Base-by-base conservation (phyloP, 2,113 vertebrate species). In the Colius striatus region DNA sequence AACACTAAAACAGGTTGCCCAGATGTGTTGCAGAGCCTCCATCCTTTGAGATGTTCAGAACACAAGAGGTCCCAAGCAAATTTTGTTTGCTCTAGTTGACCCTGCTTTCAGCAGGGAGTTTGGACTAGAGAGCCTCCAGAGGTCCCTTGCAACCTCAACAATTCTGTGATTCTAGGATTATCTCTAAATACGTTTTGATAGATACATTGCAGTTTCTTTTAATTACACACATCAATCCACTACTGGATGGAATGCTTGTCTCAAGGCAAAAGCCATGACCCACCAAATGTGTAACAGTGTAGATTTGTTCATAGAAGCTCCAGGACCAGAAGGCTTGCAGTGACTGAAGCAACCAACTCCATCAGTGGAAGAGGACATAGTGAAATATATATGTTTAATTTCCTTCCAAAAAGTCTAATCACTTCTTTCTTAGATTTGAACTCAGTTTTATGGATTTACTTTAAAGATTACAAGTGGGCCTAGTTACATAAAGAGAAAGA, bases 211-310 rank as follows among this genome's bases (percentile, higher is more conserved):
- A 71, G 45, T 57, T 92, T 79, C 32, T 48, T 54, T 72, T 72
- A 34, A 41, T 26, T 47, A 21, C 7, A 48, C 17, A 65, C 34
- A 38, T 29, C 34, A 70, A 20, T 9, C 15, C 15, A 23, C 29
- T 50, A 26, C 30, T 20, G 30, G 34, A 38, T 41, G 48, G n/a
- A n/a, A 72, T 48, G 25, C 32, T 11, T 36, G 43, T 30, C 36
- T 15, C 27, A 79, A 72, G 34, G 11, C 36, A 79, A 45, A 79
- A 45, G 29, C 30, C 10, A 48, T 1, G 10, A 72, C 15, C 29
- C 17, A 51, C 8, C 43, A 54, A n/a, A 80, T 2, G 4, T 12
- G 34, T 4, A 22, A 1, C 22, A 55, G 11, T 0, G 6, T 4
- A 55, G 20, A 6, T 68, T 21, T 57, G 20, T 7, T 89, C 54